Evolutionary conservation across 2,797 vertebrate genomes (phyloP).

Genomic region (Acrocephalus scirpaceus): DNA sequence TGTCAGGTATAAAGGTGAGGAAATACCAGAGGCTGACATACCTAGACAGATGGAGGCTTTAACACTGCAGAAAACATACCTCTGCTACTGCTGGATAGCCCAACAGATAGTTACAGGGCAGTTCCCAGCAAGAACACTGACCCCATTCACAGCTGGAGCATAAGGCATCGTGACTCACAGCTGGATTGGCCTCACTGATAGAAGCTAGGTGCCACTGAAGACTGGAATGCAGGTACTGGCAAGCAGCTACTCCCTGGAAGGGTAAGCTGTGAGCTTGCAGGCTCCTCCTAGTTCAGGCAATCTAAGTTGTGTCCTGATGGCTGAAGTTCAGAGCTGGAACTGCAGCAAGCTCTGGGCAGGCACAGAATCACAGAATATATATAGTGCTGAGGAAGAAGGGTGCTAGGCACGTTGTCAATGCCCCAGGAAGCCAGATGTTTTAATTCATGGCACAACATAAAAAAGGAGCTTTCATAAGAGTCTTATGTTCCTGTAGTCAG

Average conservation of each 20-base stretch:
- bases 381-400: neutral
- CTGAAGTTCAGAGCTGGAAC: constrained; percentile 34
- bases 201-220: constrained; percentile 42
- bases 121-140: constrained; percentile 43
- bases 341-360: neutral
- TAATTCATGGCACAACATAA: constrained; percentile 41
- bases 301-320: neutral
- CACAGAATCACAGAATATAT: neutral
- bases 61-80: neutral
- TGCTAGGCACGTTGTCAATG: constrained; percentile 39
- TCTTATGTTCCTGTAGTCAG: constrained; percentile 8
- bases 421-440: constrained; percentile 40
- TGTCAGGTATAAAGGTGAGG: constrained; percentile 50
- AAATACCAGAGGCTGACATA: constrained; percentile 50
- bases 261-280: neutral
- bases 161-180: neutral
- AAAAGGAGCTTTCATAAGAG: constrained; percentile 52
- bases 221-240: constrained; percentile 51
- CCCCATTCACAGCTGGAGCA: constrained; percentile 37
- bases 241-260: constrained; percentile 26
- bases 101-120: constrained; percentile 15
- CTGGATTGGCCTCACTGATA: constrained; percentile 16
- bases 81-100: neutral
- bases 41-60: constrained; percentile 11
- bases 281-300: neutral